phyloP scores from a whole-genome alignment of 2,113 vertebrate genomes.

The Xyliphius kryptos region DNA sequence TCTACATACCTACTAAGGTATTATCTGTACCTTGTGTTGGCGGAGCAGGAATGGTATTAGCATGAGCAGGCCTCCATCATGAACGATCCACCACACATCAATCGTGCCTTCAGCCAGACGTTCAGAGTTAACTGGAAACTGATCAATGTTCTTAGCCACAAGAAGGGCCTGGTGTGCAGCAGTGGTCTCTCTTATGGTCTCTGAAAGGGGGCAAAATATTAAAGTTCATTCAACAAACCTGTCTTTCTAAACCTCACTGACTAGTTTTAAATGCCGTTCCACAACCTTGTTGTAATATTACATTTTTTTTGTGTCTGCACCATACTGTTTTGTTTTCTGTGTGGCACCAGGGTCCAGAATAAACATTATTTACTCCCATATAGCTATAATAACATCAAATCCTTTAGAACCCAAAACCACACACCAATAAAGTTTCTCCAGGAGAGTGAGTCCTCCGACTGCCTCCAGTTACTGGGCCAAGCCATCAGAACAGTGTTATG shows the following conservation, averaged over 20 bases:
- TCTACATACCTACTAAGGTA: no score
- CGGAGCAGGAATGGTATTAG: constrained; percentile 86
- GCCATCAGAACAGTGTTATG: constrained; percentile 89
- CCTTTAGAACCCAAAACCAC: not conserved
- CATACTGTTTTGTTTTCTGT: no score
- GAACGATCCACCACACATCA: constrained; percentile 96
- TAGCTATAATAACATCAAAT: no score
- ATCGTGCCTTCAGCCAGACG: constrained; percentile 77
- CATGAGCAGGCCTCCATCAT: constrained; percentile 93
- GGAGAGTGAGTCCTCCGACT: constrained; percentile 62
- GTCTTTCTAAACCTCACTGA: no score
- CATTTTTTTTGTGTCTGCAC: no score
- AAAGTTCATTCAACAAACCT: no score
- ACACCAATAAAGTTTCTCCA: constrained; percentile 90
- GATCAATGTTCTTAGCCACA: constrained; percentile 89
- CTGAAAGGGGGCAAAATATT: no score
- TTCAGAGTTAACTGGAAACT: constrained; percentile 79
- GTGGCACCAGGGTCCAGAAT: no score
- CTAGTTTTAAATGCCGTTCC: no score
- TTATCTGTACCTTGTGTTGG: constrained; percentile 86
- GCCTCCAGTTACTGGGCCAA: constrained; percentile 81
- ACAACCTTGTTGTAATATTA: no score
- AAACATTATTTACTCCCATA: no score
- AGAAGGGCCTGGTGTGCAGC: constrained; percentile 83
- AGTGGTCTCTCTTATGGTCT: constrained; percentile 86